Evolutionary conservation across 2,888 invertebrate species (phyloP), one percentile per base, ranked within the genome.

Genomic region (Nematopogon swammerdamellus): DNA sequence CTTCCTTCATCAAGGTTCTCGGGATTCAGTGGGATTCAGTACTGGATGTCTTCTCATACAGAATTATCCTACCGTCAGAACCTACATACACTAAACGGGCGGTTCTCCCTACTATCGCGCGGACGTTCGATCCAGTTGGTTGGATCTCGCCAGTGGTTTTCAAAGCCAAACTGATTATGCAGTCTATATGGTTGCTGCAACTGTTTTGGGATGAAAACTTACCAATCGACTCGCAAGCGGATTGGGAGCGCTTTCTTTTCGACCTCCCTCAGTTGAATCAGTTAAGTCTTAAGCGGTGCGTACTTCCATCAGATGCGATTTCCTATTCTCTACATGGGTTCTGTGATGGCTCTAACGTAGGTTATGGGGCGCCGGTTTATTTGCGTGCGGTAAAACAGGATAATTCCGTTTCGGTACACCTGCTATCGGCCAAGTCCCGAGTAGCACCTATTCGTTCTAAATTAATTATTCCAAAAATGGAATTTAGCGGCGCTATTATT

Each of bases 391-490:
- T 30, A 42, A 20, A 45, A 11, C 3, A 6, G 8, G 3, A n/a
- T 10, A 45, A 19, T 19, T 1, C 5, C 19, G 44, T 43, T 18
- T 44, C 46, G 11, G 44, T 50, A 4, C 47, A 50, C 14, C 42
- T 50, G 18, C 25, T 50, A 1, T 17, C 30, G 46, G 20, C 47
- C 19, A 50, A 50, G 25, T 45, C 42, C 29, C 46, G 46, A 29
- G 50, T 50, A 16, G 50, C 50, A 14, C 47, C 50, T 17, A 19
- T 50, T 29, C 18, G 42, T 14, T 30, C 49, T 8, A 25, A 30
- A 11, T 18, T 36, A 11, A 49, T 46, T 16, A 49, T 49, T 42
- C 49, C 49, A 11, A 45, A 46, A 18, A 4, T 49, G 49, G 49
- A 49, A 46, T 18, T 49, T 11, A 19, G 18, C 19, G 49, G 49